Evolutionary conservation across 2,797 vertebrate genomes (phyloP).

Genomic region (Labeo calbasu): DNA sequence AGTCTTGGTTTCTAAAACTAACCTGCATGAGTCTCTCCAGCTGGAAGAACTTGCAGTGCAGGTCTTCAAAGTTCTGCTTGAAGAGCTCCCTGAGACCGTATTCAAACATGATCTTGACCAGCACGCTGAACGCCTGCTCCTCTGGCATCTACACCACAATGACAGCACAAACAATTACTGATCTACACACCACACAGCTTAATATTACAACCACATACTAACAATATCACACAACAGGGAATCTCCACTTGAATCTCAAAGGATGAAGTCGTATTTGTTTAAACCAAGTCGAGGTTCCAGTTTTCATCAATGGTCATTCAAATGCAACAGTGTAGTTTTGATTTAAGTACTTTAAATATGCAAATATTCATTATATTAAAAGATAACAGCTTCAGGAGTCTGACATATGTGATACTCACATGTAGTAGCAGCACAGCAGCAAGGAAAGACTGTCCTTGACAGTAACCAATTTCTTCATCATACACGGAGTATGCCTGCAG

Average conservation of each 20-base stretch:
- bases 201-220: neutral
- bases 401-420: conserved; percentile 82
- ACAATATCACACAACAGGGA: neutral
- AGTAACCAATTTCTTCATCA: conserved; percentile 99
- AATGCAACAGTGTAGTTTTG: neutral
- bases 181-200: conserved; percentile 4
- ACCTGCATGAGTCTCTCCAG: conserved; percentile 99
- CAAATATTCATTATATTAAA: neutral
- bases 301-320: neutral
- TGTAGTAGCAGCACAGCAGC: conserved; percentile 96
- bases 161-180: conserved; percentile 11
- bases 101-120: conserved; percentile 99
- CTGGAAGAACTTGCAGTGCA: conserved; percentile 99
- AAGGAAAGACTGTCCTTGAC: conserved; percentile 97
- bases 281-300: neutral
- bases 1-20: conserved; percentile 1
- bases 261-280: neutral
- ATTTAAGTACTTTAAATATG: neutral
- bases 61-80: conserved; percentile 99
- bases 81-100: conserved; percentile 99
- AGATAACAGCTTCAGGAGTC: neutral
- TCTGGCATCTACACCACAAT: conserved; percentile 89
- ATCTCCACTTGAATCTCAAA: conserved; percentile 56
- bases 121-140: conserved; percentile 98
- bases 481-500: conserved; percentile 96